Evolutionary conservation across 2,888 invertebrate species (phyloP).

Genomic region (Hydrotaea diabolus): DNA sequence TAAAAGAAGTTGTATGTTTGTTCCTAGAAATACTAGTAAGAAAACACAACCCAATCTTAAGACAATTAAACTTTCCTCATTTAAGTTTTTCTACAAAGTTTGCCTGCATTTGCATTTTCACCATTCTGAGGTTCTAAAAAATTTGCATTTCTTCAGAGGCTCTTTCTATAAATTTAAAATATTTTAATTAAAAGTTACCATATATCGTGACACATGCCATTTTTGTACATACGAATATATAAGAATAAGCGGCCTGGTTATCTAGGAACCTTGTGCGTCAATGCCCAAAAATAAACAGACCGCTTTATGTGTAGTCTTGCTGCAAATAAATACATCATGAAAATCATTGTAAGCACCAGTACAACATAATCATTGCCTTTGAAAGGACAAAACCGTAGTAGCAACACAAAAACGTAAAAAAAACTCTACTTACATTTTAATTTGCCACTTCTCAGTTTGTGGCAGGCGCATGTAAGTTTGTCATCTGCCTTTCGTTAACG

Average conservation of each 20-base stretch:
- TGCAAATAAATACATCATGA: neutral
- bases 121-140: no score
- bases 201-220: neutral
- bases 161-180: neutral
- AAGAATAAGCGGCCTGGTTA: no score
- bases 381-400: neutral
- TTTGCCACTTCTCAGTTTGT: neutral
- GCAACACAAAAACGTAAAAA: neutral
- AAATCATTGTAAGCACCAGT: neutral
- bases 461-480: neutral
- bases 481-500: neutral
- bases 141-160: no score
- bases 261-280: neutral
- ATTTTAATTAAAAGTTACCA: neutral
- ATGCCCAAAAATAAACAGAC: neutral
- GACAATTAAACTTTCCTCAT: no score
- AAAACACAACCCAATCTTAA: no score
- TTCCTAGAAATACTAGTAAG: no score
- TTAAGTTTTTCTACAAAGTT: no score
- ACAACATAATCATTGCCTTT: neutral
- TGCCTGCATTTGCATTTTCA: no score
- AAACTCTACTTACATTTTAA: neutral
- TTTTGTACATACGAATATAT: no score
- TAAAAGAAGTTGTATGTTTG: no score
- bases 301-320: neutral